phyloP scores from a whole-genome alignment of 2,888 invertebrate genomes.

The Melangyna quadrimaculata region DNA sequence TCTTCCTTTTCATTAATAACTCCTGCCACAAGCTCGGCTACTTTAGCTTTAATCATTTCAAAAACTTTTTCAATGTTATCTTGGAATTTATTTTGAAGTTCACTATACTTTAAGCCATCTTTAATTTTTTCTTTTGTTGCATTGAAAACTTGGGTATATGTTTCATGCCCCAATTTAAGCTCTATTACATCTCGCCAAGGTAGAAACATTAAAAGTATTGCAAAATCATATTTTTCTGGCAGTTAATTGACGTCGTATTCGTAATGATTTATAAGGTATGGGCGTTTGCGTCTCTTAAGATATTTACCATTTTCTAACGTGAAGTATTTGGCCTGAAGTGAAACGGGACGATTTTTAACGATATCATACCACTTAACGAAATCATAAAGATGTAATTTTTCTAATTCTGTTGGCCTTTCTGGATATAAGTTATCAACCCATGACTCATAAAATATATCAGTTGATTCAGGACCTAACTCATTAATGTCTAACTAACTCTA shows the following conservation, averaged over 20 bases:
- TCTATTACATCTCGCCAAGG: background rate
- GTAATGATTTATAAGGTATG: background rate
- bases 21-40: background rate
- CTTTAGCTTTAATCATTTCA: background rate
- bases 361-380: background rate
- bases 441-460: background rate
- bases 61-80: background rate
- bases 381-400: background rate
- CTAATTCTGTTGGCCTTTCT: background rate
- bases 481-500: background rate
- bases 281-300: background rate
- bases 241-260: background rate
- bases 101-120: background rate
- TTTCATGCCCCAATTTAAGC: background rate
- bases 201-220: background rate
- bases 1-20: background rate
- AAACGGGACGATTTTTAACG: background rate
- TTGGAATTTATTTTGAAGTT: background rate
- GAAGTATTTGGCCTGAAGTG: background rate
- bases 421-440: background rate
- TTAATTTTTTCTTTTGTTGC: background rate
- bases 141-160: background rate
- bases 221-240: background rate
- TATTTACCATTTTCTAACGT: background rate
- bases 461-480: background rate